Evolutionary conservation across 2,113 vertebrate species (phyloP).

Genomic region (Sander lucioperca): DNA sequence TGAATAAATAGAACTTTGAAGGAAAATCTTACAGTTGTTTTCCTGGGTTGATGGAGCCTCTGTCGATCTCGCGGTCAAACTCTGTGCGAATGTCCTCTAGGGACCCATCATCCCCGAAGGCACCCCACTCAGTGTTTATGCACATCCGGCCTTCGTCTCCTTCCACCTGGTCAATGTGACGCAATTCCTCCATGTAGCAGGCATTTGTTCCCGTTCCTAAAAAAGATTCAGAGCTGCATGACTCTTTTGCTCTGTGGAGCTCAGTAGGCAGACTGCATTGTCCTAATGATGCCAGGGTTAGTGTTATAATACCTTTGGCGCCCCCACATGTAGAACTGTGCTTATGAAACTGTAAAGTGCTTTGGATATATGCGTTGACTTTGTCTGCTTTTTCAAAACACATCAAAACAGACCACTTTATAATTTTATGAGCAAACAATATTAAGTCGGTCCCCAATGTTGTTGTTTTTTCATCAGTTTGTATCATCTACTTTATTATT

Average conservation of each 20-base stretch:
- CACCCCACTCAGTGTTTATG: conserved; percentile 96
- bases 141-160: conserved; percentile 98
- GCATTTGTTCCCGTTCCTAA: conserved; percentile 96
- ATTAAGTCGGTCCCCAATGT: no score
- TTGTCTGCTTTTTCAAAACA: background rate
- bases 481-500: background rate
- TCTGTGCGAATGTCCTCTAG: conserved; percentile 93
- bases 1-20: background rate
- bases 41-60: conserved; percentile 92
- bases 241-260: background rate
- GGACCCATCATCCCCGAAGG: conserved; percentile 91
- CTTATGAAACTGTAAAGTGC: background rate
- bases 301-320: conserved; percentile 15
- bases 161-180: conserved; percentile 95
- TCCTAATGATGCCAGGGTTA: fast-evolving
- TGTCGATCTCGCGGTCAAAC: conserved; percentile 93
- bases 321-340: conserved; percentile 47
- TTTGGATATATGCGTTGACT: background rate
- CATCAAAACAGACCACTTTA: background rate
- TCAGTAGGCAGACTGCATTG: background rate
- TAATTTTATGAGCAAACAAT: no score
- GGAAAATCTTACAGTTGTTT: conserved; percentile 89
- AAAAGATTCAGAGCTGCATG: conserved; percentile 25
- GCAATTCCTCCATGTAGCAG: conserved; percentile 98
- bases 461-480: background rate